phyloP scores from a whole-genome alignment of 2,797 vertebrate species.

The Trematomus bernacchii region DNA sequence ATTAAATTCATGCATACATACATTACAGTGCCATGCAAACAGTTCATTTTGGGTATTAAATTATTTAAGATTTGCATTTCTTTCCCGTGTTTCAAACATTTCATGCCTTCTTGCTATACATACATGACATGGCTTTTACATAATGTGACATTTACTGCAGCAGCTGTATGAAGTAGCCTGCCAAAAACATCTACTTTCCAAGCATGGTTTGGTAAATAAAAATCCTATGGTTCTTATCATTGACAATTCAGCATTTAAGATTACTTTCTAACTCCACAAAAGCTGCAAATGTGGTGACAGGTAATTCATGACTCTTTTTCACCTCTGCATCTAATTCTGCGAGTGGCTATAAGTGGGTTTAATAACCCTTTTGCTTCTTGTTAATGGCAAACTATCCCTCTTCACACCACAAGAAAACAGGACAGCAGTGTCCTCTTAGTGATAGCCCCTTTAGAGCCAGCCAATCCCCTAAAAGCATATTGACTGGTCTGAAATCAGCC shows the following conservation, averaged over 20 bases:
- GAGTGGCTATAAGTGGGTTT: conserved; percentile 12
- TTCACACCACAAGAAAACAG: conserved; percentile 34
- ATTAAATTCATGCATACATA: conserved; percentile 87
- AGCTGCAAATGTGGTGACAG: conserved; percentile 26
- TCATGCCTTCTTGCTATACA: conserved; percentile 86
- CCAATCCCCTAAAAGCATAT: conserved; percentile 39
- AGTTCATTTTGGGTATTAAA: conserved; percentile 81
- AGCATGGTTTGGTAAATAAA: conserved; percentile 41
- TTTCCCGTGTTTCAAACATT: conserved; percentile 73
- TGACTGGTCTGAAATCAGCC: conserved; percentile 52
- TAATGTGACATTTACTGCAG: conserved; percentile 52
- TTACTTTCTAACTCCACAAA: conserved; percentile 37
- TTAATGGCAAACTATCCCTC: neutral
- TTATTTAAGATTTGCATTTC: conserved; percentile 80
- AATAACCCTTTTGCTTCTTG: conserved; percentile 30
- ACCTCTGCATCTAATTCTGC: conserved; percentile 17
- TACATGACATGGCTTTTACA: conserved; percentile 78
- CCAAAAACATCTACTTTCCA: conserved; percentile 40
- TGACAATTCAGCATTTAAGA: conserved; percentile 37
- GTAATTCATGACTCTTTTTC: conserved; percentile 8
- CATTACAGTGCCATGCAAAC: conserved; percentile 86
- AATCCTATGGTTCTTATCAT: conserved; percentile 14
- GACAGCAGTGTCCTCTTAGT: conserved; percentile 36
- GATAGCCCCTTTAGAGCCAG: conserved; percentile 31
- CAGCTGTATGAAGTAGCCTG: conserved; percentile 44